Evolutionary conservation across 2,797 vertebrate genomes (phyloP).

Genomic region (Vultur gryphus): DNA sequence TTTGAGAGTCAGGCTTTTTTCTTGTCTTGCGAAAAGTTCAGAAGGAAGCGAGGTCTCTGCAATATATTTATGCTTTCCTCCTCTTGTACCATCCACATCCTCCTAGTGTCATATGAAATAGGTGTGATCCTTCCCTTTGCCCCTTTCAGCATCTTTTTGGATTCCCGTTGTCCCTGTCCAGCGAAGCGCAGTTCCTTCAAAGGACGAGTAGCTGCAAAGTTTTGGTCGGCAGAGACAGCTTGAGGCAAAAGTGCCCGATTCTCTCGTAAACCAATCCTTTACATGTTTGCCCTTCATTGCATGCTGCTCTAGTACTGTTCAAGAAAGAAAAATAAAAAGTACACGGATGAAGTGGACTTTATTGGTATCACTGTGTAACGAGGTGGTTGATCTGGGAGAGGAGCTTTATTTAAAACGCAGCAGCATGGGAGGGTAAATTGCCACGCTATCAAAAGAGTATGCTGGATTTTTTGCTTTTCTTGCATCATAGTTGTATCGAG

Average conservation of each 20-base stretch:
- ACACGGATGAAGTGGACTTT: not conserved
- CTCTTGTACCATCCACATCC: not conserved
- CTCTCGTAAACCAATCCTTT: no score
- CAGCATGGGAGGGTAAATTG: not conserved
- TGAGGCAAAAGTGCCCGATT: not conserved
- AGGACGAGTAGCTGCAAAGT: not conserved
- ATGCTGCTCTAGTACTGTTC: not conserved
- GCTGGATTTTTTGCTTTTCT: not conserved
- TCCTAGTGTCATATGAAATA: rapidly evolving
- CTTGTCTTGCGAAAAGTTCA: not conserved
- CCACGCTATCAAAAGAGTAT: rapidly evolving
- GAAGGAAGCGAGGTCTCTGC: no score
- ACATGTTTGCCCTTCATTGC: not conserved
- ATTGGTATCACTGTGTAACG: not conserved
- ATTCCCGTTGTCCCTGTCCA: not conserved
- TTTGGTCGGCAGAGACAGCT: not conserved
- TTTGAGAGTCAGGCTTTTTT: no score
- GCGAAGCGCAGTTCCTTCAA: not conserved
- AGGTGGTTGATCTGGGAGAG: not conserved
- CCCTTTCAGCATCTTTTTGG: no score
- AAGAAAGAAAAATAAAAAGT: not conserved
- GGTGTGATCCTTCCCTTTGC: not conserved
- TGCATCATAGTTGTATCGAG: rapidly evolving
- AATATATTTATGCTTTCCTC: not conserved
- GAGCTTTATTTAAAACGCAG: not conserved